Percentiles rank a stretch among this genome's conserved stretches.
Conservation (phyloP, 2,797 vertebrate species). For the Galagoides demidoff region DNA sequence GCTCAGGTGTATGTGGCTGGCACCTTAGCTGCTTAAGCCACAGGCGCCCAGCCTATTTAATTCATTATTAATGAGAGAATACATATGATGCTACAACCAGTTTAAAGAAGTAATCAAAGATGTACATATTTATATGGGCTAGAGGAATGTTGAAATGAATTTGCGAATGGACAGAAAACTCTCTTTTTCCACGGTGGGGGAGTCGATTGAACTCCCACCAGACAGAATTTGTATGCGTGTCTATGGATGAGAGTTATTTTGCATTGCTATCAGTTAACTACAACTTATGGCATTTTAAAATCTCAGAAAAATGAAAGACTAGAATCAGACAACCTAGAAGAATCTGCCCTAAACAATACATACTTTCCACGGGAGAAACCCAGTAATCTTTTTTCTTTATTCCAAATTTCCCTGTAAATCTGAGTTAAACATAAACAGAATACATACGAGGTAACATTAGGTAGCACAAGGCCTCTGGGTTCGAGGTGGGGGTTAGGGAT, state of each 20-base stretch:
- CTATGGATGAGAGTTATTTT: not conserved
- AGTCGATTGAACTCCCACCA: not conserved
- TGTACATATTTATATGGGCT: constrained; percentile 12
- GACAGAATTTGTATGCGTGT: constrained; percentile 28
- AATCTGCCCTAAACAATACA: not conserved
- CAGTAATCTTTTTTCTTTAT: constrained; percentile 2
- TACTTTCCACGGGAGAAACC: not conserved
- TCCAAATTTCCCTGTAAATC: not conserved
- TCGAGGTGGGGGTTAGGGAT: not conserved
- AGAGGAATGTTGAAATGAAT: constrained; percentile 42
- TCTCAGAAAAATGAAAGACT: constrained; percentile 55
- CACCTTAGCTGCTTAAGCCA: too few species aligned
- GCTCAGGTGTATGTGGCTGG: too few species aligned
- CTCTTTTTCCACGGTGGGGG: not conserved
- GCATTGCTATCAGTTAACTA: constrained; percentile 32
- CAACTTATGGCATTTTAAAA: constrained; percentile 37
- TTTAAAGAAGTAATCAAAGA: constrained; percentile 30
- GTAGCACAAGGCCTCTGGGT: not conserved
- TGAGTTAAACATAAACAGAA: not conserved
- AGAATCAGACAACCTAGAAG: not conserved
- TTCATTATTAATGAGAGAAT: constrained; percentile 28
- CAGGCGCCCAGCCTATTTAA: not conserved
- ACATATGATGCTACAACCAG: constrained; percentile 1
- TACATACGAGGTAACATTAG: not conserved
- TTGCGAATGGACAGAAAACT: constrained; percentile 29